Evolutionary conservation across 1,140 invertebrate species (phyloP).

Genomic region (Sesamia nonagrioides): DNA sequence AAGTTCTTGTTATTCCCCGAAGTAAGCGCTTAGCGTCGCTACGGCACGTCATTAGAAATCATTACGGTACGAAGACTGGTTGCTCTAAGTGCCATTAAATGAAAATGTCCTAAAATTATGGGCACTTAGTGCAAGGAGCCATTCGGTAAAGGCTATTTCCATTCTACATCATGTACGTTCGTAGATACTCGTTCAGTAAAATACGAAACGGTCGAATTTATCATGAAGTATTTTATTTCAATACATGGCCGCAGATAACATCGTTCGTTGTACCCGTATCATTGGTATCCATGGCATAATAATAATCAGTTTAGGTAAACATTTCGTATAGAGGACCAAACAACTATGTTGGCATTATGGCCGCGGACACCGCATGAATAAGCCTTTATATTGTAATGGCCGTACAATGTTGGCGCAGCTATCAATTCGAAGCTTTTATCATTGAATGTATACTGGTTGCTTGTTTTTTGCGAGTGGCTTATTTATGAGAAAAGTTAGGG

Average conservation of each 20-base stretch:
- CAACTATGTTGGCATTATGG: conserved; percentile 37
- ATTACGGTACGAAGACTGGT: conserved; percentile 50
- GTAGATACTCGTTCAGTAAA: conserved; percentile 17
- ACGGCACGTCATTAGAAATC: conserved; percentile 51
- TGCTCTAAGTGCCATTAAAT: conserved; percentile 51
- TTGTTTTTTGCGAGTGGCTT: conserved; percentile 59
- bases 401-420: conserved; percentile 31
- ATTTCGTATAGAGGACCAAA: conserved; percentile 27
- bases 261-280: conserved; percentile 36
- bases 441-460: conserved; percentile 40
- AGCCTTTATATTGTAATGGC: conserved; percentile 34
- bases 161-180: conserved; percentile 18
- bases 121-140: conserved; percentile 51
- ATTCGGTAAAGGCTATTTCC: conserved; percentile 41
- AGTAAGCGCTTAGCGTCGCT: conserved; percentile 45
- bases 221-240: conserved; percentile 29
- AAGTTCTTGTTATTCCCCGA: conserved; percentile 42
- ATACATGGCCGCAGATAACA: conserved; percentile 28
- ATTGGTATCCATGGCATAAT: conserved; percentile 29
- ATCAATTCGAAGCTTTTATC: conserved; percentile 41
- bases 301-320: conserved; percentile 34
- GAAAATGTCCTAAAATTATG: conserved; percentile 53
- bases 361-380: conserved; percentile 13
- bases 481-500: conserved; percentile 66
- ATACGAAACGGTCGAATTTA: conserved; percentile 34